Evolutionary conservation across 2,888 invertebrate species (phyloP), one percentile per base, ranked within the genome.

Genomic region (Ornithoptera priamus): DNA sequence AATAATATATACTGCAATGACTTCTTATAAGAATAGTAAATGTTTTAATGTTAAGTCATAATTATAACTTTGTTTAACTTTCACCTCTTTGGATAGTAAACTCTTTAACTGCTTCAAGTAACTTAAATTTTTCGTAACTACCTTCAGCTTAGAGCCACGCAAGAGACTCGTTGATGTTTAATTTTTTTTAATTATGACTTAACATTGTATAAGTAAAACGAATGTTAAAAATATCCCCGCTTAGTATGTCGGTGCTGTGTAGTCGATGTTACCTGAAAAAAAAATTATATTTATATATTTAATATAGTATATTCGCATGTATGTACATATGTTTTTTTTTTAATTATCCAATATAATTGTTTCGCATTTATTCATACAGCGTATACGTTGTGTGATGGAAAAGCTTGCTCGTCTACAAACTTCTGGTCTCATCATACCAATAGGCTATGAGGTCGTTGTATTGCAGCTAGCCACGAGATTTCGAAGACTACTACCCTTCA

Each of bases 191-290:
- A 77, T 74, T 75, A 78, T 76, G 74, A 78, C 75, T 76, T 71
- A 75, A 71, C 75, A 67, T n/a, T 56, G 57, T 24, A 50, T 53
- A 72, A 67, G 66, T 59, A 65, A 68, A 70, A 69, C 67, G 18
- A 66, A 58, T 61, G 12, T 46, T 8, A 57, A 1, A 22, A 10
- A 58, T 61, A 17, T 64, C 39, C 62, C 65, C 62, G 71, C 77
- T 93, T 94, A 95, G 83, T 96, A 96, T 74, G 96, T 95, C 67
- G 95, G 95, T 65, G 95, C 95, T 80, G 95, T 95, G 87, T 95
- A 96, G 84, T 95, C 95, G 75, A 94, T 93, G 81, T 94, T 94
- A 78, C 94, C 95, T 94, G 93, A 68, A 93, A 93, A 74, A 24
- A 30, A 30, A 30, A 30, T 30, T 30, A 30, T 30, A 5, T 5